A percentile compares a stretch with the other conserved stretches of the same genome.
Conservation (phyloP, 2,797 vertebrate species). For the Acipenser oxyrinchus region DNA sequence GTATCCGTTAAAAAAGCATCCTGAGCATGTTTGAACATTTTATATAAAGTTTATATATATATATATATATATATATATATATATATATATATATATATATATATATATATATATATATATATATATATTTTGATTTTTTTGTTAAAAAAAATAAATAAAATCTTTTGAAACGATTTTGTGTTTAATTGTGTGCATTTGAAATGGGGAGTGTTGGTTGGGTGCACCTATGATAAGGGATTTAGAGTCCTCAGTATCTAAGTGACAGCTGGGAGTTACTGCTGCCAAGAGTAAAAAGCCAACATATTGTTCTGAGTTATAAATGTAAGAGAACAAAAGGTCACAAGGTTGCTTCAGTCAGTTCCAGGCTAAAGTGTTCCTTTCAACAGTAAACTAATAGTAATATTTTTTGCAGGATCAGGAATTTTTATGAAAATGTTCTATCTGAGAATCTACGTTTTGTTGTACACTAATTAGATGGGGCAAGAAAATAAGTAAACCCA, state of each 20-base stretch:
- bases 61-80: too few species aligned
- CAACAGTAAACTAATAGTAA: too few species aligned
- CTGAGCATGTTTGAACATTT: conserved; percentile 80
- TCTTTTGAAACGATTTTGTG: conserved; percentile 40
- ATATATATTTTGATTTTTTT: conserved; percentile 31
- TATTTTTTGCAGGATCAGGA: too few species aligned
- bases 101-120: conserved; percentile 17
- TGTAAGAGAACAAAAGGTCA: conserved; percentile 7
- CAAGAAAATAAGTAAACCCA: too few species aligned
- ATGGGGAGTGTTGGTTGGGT: too few species aligned
- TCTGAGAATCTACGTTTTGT: too few species aligned
- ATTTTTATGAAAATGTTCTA: too few species aligned
- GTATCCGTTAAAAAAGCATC: conserved; percentile 51
- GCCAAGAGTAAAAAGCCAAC: conserved; percentile 4
- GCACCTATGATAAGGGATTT: too few species aligned
- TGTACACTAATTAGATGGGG: too few species aligned
- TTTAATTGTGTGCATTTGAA: too few species aligned
- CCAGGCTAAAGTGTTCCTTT: too few species aligned
- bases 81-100: too few species aligned
- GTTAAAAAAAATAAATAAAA: conserved; percentile 78
- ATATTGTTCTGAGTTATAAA: not conserved
- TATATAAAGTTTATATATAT: conserved; percentile 26
- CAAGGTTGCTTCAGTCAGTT: not conserved
- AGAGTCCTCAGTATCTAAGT: not conserved
- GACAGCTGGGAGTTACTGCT: not conserved